Evolutionary conservation across 2,113 vertebrate species (phyloP), one percentile per base, ranked within the genome.

Genomic region (Petroica traversi): DNA sequence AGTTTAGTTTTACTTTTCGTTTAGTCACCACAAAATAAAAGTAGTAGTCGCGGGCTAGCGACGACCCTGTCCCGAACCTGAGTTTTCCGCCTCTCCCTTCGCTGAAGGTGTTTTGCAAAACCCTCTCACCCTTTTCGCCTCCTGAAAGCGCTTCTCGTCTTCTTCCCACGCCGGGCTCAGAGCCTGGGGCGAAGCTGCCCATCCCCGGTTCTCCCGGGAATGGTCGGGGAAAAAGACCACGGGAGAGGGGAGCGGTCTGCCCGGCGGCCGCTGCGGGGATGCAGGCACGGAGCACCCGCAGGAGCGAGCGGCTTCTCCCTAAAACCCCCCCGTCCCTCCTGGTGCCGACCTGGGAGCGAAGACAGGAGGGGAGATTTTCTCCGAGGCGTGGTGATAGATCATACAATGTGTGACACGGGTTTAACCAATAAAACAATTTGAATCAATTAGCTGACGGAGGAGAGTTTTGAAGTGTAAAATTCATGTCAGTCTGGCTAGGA

Each of bases 401-500:
- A 97, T 48, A 71, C 38, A 88, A 58, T 96, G 97, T 95, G 93
- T 97, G 97, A 97, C 97, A 97, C 93, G 92, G 97, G 96, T 97
- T 98, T 98, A 97, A 97, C 94, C 97, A 97, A 98, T 98, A 96
- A 97, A 97, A 97, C 98, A 97, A 98, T 98, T 98, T 97, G 97
- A 98, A 98, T 98, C 98, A 98, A 98, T 98, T 98, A 98, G 94
- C 96, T 81, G 85, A 92, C 90, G 94, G 96, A 97, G 94, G 97
- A 97, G 96, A 97, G 97, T 97, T 96, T 97, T 88, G 97, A 97
- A 88, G 96, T 97, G 97, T 96, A 97, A 98, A 97, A 98, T 96
- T 97, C 97, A 96, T 92, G 97, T 98, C 97, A 97, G 97, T 12
- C 96, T 48, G 75, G 97, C 95, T 92, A 97, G 92, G 95, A 97